Conservation (phyloP, 2,888 invertebrate genomes). For the Penaeus monodon region DNA sequence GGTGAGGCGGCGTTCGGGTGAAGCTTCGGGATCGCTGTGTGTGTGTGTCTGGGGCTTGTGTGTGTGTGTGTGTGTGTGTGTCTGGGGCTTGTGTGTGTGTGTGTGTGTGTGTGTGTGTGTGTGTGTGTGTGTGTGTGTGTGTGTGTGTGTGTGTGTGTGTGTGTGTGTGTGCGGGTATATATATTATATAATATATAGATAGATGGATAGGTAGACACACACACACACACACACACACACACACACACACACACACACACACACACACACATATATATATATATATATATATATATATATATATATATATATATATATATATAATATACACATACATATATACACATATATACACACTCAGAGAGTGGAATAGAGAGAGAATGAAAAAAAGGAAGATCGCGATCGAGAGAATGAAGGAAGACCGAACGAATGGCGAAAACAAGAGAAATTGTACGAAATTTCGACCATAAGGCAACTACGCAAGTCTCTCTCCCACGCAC, state of each 20-base stretch:
- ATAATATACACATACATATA: too few relatives aligned
- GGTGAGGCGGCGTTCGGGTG: not conserved
- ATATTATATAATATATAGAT: not conserved
- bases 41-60: not conserved
- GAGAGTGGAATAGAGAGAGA: too few relatives aligned
- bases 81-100: not conserved
- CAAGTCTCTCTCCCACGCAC: too few relatives aligned
- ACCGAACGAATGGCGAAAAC: too few relatives aligned
- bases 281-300: conserved; percentile 13
- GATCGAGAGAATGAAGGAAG: too few relatives aligned
- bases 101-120: conserved; percentile 9
- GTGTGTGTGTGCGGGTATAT: not conserved
- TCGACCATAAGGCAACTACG: too few relatives aligned
- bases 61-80: not conserved
- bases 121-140: not conserved
- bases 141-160: not conserved
- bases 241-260: not conserved
- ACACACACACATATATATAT: not conserved
- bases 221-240: not conserved
- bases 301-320: not conserved
- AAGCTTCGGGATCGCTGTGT: not conserved
- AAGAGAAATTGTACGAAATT: too few relatives aligned
- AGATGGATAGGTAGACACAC: not conserved
- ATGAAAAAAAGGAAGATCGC: too few relatives aligned
- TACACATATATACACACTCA: too few relatives aligned